Base-by-base conservation (phyloP, 2,797 vertebrate genomes). In the Oreochromis grahami region DNA sequence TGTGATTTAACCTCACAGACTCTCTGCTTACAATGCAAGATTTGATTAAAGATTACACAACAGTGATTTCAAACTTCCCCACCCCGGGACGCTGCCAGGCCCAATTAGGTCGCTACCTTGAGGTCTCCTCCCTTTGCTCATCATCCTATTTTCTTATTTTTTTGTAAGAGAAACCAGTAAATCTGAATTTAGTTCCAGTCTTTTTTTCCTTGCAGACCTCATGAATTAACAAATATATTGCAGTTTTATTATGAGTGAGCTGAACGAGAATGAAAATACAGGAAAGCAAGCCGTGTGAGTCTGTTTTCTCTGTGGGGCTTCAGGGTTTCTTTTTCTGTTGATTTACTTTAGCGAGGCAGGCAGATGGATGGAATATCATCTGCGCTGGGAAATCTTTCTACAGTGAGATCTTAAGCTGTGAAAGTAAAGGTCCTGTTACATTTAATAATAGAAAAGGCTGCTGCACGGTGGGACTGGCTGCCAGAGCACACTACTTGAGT, bases 371-470 rank as follows among this genome's bases (percentile, higher is more conserved):
- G 76, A 78, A 81, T 19, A 68, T 90, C 76, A 63, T 78, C 21
- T 58, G 15, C 74, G 81, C 43, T 12, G 80, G 84, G 79, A 91
- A 78, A 82, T 86, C 76, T 82, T 85, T 84, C 79, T 52, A 41
- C 87, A 8, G 38, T 36, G 82, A 84, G 82, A 88, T 76, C 50
- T 58, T 58, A 52, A 32, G 65, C 86, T 85, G 89, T 70, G 80
- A 89, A 92, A 87, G 86, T 77, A 86, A 89, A 90, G 87, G 72
- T 84, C 88, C 87, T 70, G 58, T 89, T 92, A 87, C 84, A 84
- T 88, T 94, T 82, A 94, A 95, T 95, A 95, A 94, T 94, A 90
- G 89, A 95, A 89, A 86, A 94, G 82, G 81, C 86, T 88, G 91
- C 88, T 50, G 90, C 77, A 76, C 43, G n/a, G 32, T 78, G 79